phyloP scores from a whole-genome alignment of 2,797 vertebrate genomes.

The Chaetophractus vellerosus region DNA sequence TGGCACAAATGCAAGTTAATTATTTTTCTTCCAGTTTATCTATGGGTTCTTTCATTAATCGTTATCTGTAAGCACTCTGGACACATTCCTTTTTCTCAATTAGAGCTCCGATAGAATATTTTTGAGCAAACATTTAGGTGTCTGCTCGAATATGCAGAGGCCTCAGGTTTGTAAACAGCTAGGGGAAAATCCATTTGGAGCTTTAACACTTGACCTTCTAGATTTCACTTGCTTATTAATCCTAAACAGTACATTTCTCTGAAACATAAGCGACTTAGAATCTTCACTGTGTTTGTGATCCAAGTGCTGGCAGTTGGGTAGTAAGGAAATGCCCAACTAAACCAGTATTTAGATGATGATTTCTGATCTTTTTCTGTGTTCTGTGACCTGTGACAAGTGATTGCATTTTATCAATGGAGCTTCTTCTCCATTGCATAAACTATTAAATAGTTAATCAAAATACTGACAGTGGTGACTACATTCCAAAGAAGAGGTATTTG shows the following conservation, averaged over 20 bases:
- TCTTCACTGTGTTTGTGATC: not conserved
- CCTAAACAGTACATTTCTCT: not conserved
- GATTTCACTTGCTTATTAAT: slow-evolving; percentile 50
- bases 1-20: slow-evolving; percentile 81
- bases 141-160: slow-evolving; percentile 64
- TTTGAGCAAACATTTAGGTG: slow-evolving; percentile 79
- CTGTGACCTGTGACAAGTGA: not conserved
- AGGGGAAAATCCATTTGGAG: slow-evolving; percentile 76
- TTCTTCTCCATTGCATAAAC: slow-evolving; percentile 18
- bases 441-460: not conserved
- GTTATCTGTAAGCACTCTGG: slow-evolving; percentile 79
- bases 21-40: slow-evolving; percentile 86
- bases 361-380: not conserved
- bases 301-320: not conserved
- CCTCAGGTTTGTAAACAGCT: slow-evolving; percentile 43
- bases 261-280: slow-evolving; percentile 33
- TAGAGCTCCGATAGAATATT: slow-evolving; percentile 76
- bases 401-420: not conserved
- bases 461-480: not conserved
- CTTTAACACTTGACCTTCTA: slow-evolving; percentile 77
- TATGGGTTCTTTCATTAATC: slow-evolving; percentile 80
- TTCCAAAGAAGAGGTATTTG: slow-evolving; percentile 29
- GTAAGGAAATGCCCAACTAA: not conserved
- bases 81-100: slow-evolving; percentile 79
- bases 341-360: not conserved